Percentiles rank a stretch among this genome's conserved stretches.
Evolutionary conservation across 2,888 invertebrate species (phyloP).

Genomic region (Lissonota sp.): DNA sequence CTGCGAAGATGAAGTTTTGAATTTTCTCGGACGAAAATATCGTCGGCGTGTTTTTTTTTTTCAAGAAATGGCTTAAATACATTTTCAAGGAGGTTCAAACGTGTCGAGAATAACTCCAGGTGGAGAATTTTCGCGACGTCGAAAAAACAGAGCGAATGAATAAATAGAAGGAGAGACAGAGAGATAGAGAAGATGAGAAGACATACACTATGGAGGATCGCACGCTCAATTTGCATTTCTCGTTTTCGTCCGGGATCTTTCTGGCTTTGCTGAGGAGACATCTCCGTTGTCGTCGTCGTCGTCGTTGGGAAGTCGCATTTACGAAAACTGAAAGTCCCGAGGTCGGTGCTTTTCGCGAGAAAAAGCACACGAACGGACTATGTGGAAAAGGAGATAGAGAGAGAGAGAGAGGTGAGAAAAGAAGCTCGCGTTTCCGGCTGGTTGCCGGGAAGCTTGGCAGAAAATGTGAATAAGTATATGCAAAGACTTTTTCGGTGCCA

Average conservation of each 20-base stretch:
- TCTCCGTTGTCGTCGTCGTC: conserved; percentile 18
- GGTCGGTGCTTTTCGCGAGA: not conserved
- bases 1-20: no score
- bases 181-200: conserved; percentile 1
- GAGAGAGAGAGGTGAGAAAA: conserved; percentile 51
- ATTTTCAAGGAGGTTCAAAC: no score
- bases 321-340: conserved; percentile 30
- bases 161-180: conserved; percentile 16
- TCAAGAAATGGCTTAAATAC: no score
- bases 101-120: no score
- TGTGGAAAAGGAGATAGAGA: not conserved
- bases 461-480: conserved; percentile 46
- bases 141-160: conserved; percentile 6
- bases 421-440: conserved; percentile 56
- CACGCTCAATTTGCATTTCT: conserved; percentile 62
- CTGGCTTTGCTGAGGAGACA: conserved; percentile 38
- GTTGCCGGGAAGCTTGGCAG: conserved; percentile 17
- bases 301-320: conserved; percentile 51
- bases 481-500: conserved; percentile 6
- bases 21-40: no score
- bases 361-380: not conserved
- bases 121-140: no score
- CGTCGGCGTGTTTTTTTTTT: no score
- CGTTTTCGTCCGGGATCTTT: conserved; percentile 47
- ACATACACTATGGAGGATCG: conserved; percentile 47